Base-by-base conservation (phyloP, 2,888 invertebrate species). In the Acanthoscelides obtectus region DNA sequence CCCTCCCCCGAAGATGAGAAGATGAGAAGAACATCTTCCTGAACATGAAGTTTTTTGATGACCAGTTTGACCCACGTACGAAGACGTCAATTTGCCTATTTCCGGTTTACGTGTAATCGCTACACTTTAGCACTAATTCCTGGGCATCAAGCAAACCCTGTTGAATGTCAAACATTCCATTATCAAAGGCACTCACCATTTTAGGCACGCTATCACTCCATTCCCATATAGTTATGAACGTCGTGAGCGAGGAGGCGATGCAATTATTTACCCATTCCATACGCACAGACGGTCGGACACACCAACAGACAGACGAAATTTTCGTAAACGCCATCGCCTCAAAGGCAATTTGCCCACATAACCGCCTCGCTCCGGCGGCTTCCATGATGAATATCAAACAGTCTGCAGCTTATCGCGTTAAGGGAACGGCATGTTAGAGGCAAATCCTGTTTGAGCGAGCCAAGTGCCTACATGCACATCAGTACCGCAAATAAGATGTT, bases 361-460 rank as follows among this genome's bases (percentile, higher is more conserved):
- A 45, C 45, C 1, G 45, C 8, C 45, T 45, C 45, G 3, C 45
- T 12, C 17, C 12, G 12, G 12, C 12, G 12, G 12, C 45, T 17
- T 45, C 67, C 67, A 66, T 45, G 63, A 45, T 21, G 63, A 70
- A 70, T 63, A 67, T 25, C 63, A 45, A 69, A 63, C 27, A 71
- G 20, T 27, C 27, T 22, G 27, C 22, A 68, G 22, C 22, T 67
- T 70, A 21, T 68, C 22, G 27, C 45, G 17, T 12, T 12, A 12
- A 1, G 1, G 1, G 12, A 12, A 45, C 45, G 6, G 45, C n/a
- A n/a, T n/a, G n/a, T n/a, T 25, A 25, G 25, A 6, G 17, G 45
- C 45, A 45, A 45, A 45, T 45, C 45, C 1, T 12, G 45, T 45
- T 45, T 45, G 45, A 45, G 45, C 45, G 12, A 12, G 45, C 45